Evolutionary conservation across 2,797 vertebrate genomes (phyloP).

Genomic region (Austrolebias charrua): DNA sequence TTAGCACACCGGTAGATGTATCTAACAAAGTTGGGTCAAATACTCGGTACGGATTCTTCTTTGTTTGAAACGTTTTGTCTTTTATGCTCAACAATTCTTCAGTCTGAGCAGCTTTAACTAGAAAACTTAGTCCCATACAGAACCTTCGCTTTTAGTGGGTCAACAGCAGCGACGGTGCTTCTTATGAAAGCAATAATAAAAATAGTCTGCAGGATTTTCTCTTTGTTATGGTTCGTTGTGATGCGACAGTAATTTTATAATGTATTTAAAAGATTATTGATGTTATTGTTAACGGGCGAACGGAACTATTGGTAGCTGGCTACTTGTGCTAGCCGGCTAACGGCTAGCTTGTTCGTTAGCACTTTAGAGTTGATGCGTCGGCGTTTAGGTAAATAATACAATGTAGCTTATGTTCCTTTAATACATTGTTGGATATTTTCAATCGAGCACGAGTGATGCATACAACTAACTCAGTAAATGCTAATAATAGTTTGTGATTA

Average conservation of each 20-base stretch:
- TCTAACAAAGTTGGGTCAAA: too few species aligned
- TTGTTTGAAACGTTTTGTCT: too few species aligned
- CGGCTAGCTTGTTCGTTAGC: conserved; percentile 17
- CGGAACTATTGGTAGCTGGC: neutral
- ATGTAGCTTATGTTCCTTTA: neutral
- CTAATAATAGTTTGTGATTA: conserved; percentile 11
- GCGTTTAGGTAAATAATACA: neutral
- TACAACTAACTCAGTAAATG: neutral
- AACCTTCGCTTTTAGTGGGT: too few species aligned
- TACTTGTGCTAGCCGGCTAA: conserved; percentile 22
- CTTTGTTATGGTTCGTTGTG: fast-evolving
- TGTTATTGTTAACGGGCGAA: fast-evolving
- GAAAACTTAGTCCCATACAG: too few species aligned
- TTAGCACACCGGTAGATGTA: neutral
- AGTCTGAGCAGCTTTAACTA: too few species aligned
- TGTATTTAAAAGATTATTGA: neutral
- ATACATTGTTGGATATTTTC: neutral
- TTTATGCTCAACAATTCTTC: too few species aligned
- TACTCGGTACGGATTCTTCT: too few species aligned
- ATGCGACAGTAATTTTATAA: neutral
- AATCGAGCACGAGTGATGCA: neutral
- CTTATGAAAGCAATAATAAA: neutral
- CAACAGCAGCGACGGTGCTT: too few species aligned
- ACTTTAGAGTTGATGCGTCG: fast-evolving
- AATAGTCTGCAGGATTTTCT: fast-evolving